Percentiles rank a stretch among this genome's conserved stretches.
Conservation (phyloP, 2,888 invertebrate genomes). For the Drosophila neotestacea region DNA sequence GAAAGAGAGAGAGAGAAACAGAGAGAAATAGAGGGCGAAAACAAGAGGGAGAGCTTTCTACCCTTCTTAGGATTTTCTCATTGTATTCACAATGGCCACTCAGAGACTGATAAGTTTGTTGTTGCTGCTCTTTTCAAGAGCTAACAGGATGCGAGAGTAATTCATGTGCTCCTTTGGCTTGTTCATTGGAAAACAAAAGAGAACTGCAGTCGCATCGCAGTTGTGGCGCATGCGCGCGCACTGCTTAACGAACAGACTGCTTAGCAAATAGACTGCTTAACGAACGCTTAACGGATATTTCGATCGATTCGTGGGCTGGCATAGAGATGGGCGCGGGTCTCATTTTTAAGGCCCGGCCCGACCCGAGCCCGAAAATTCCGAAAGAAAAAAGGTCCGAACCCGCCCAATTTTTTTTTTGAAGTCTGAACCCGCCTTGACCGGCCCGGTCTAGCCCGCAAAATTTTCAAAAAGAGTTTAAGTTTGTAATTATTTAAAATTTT, state of each 20-base stretch:
- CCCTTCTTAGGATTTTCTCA: slow-evolving; percentile 1
- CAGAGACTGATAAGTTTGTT: slow-evolving; percentile 32
- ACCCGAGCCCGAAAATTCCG: no score
- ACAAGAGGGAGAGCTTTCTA: slow-evolving; percentile 26
- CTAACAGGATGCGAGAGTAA: slow-evolving; percentile 44
- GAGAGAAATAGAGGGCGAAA: background rate
- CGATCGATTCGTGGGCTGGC: slow-evolving; percentile 12
- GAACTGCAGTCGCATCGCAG: slow-evolving; percentile 1
- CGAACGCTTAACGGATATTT: slow-evolving; percentile 79
- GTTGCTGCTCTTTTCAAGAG: slow-evolving; percentile 20
- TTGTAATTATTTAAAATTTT: no score
- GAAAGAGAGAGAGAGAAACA: background rate
- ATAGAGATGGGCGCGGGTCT: no score
- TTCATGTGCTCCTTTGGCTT: slow-evolving; percentile 35
- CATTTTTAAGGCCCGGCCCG: no score
- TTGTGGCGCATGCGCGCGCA: slow-evolving; percentile 55
- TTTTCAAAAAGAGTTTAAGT: no score
- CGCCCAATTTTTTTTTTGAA: no score
- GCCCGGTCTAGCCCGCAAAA: no score
- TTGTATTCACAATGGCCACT: slow-evolving; percentile 38
- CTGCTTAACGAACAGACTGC: slow-evolving; percentile 43
- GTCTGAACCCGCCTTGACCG: no score
- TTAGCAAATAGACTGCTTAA: slow-evolving; percentile 58
- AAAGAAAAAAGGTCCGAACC: no score
- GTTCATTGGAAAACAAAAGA: slow-evolving; percentile 43